Base-by-base conservation (phyloP, 2,113 vertebrate genomes). In the Rana temporaria region DNA sequence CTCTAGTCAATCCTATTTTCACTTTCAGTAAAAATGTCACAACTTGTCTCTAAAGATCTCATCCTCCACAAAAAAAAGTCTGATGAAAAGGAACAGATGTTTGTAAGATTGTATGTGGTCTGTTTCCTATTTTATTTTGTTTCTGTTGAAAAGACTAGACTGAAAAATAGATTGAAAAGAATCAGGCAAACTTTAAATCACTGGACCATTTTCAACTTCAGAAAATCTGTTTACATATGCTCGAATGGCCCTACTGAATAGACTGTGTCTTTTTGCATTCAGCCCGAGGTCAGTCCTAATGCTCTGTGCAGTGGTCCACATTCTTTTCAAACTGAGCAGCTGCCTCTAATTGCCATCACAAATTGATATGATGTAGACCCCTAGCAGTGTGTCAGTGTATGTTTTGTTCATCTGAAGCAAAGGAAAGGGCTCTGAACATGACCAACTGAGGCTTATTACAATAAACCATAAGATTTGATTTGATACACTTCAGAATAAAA, bases 61-160 rank as follows among this genome's bases (percentile, higher is more conserved):
- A 89, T 92, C 88, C 87, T 89, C 85, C 82, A 85, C 86, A 88
- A 90, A 89, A 42, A 48, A 48, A 85, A 86, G 84, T 72, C 77
- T 83, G 55, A 73, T 93, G 92, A 95, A 93, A 96, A 89, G 90
- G 88, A 93, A 90, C 94, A 95, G 93, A 95, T 95, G 92, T 91
- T 92, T 86, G 87, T 88, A 86, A 89, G 91, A 90, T 89, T 87
- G 86, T 84, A 85, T 85, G 82, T 84, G 88, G 89, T 71, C 89
- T 88, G 84, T 90, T 84, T 71, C 85, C 87, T 87, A 55, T 88
- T 86, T 83, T 84, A 72, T 88, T 91, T 91, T 87, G 73, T 90
- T 88, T 89, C 86, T 90, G 87, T 91, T 93, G 90, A 81, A 72
- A 78, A 75, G 77, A 82, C 81, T 65, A 74, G 42, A 63, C 55